Base-by-base conservation (phyloP, 2,888 invertebrate species). In the Pollenia amentaria region DNA sequence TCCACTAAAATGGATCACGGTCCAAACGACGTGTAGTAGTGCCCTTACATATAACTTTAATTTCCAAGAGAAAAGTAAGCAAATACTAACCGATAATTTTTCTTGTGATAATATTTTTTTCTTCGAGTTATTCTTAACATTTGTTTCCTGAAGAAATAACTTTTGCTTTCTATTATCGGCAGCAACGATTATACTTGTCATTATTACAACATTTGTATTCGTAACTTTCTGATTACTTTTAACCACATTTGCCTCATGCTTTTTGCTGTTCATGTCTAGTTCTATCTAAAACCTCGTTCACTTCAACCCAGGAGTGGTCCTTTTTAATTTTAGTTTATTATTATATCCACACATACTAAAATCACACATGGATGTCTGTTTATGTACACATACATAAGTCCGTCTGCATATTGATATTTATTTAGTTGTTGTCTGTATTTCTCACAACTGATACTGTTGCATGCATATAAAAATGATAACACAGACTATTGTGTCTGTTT, bases 201-300 rank as follows among this genome's bases (percentile, higher is more conserved):
- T 29, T 6, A 29, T 29, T 6, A 29, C 29, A 29, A 29, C 29
- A 6, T 29, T 29, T 29, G 29, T 29, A 6, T 29, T 29, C 6
- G 29, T 6, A 29, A 29, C 29, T 29, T 29, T 6, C 29, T 6
- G 29, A 78, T 60, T 48, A 69, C 38, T 38, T 64, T 62, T 72
- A 53, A 53, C 80, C 80, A 80, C 80, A 72, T 80, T 80, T 72
- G 55, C 55, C 80, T 72, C 51, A 72, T 72, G 80, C 72, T 72
- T 80, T 72, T 64, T 29, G 29, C 29, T 29, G 29, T 29, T 29
- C 29, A 2, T 57, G 10, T 67, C 55, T 65, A n/a, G 2, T 65
- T 10, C n/a, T 65, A 29, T 16, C 6, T 53, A 38, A 38, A 46
- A 44, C 29, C 29, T 29, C 29, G 12, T 44, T 11, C 38, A 55